Evolutionary conservation across 1,140 invertebrate genomes (phyloP), one percentile per base, ranked within the genome.

Genomic region (Doryteuthis pealeii): DNA sequence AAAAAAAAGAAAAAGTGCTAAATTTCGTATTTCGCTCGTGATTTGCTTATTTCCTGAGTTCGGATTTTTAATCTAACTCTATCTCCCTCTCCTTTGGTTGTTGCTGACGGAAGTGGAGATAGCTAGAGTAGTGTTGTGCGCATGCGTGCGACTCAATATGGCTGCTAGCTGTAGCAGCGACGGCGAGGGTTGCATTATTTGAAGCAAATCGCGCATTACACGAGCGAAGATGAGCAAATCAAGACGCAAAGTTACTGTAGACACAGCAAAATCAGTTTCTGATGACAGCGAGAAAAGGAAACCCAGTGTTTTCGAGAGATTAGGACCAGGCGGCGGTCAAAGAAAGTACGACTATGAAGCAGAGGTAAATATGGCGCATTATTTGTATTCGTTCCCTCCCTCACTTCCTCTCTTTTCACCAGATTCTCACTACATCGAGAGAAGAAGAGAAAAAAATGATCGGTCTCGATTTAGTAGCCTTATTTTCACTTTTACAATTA

Each of bases 241-340:
- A 14, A 82, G 81, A 71, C 77, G 83, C n/a, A 79, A 80, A 74
- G 83, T 84, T 22, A 84, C 82, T 58, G 83, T 84, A 45, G 83
- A 84, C 70, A 74, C 75, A 58, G 80, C 71, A 26, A 80, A 81
- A 66, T 62, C 81, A 67, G 78, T 80, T 26, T 72, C 76, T 66
- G 82, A 82, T 18, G 78, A 81, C 32, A 66, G 70, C 0, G 79
- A 80, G 31, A 80, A 81, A 33, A 74, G 80, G 49, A 84, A 84
- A 73, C 83, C 83, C 3, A 84, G 83, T 74, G 83, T 84, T n/a
- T 84, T 84, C 77, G 83, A 84, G 76, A 71, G 83, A 72, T 79
- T 84, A 14, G 83, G 83, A 26, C 83, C 83, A 18, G 81, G 80
- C n/a, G 78, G 32, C 31, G 81, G 80, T 66, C 67, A 72, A 33